Evolutionary conservation across 1,140 invertebrate genomes (phyloP), one percentile per base, ranked within the genome.

Genomic region (Bombus turneri): DNA sequence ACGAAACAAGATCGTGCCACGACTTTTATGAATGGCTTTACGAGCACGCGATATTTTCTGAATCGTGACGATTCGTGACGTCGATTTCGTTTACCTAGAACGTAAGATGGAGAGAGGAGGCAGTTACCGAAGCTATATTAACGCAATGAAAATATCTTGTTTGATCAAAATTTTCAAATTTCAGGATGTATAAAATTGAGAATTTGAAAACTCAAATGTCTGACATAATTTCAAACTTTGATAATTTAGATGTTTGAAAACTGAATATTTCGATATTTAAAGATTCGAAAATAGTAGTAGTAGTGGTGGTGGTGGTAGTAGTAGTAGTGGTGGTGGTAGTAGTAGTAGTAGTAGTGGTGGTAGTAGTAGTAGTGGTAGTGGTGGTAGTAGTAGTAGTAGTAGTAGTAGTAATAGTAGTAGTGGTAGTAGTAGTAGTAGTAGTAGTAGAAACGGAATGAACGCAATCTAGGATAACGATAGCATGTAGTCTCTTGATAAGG

Each of bases 381-480:
- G 31, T 37, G 3, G 18, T 53, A 22, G 5, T 22, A 47, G 43
- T 47, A 4, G 28, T 13, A n/a, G 37, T 4, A 22, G 28, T 4
- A n/a, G 47, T 13, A 22, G 31, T 3, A 37, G 18, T 22, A 22
- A 1, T 22, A 47, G 43, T 47, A 4, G 28, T 12, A n/a, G 47
- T 9, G 13, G 12, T 13, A n/a, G 18, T 53, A 22, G 18, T 22
- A 47, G 15, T 47, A 5, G 28, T 13, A n/a, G 47, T 9, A 13
- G 28, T 5, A n/a, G 47, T 9, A 22, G 28, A 2, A 25, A 22
- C 39, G 34, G 34, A 59, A 86, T 86, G 59, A 69, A 74, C 47
- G 15, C 82, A 39, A 87, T 85, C 79, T 41, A 22, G 18, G 66
- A 47, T 83, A 88, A 88, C 37, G 79, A 81, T 37, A 34, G 9